Base-by-base conservation (phyloP, 2,113 vertebrate species). In the Lathamus discolor region DNA sequence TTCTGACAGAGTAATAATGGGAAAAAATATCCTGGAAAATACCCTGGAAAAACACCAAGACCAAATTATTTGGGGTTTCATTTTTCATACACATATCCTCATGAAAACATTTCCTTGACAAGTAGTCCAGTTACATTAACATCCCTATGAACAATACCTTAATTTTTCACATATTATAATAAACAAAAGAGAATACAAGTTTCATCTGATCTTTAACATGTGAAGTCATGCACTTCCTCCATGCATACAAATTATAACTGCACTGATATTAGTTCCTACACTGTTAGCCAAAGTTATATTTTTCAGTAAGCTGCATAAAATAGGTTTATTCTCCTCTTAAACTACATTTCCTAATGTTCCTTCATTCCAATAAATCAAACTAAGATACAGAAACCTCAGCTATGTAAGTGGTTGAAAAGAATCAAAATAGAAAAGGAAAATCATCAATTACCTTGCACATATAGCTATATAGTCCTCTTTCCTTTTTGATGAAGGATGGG, bases 381-480 rank as follows among this genome's bases (percentile, higher is more conserved):
- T 25, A 62, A 80, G 41, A 17, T 22, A 55, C 51, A 86, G 64
- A 97, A 93, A 90, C 59, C 39, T 57, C 14, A 88, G 4, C 3
- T 46, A 44, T 19, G 13, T 37, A 67, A 82, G 22, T 11, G 29
- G 77, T 17, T 43, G 70, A 87, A 27, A 48, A 94, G 22, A 29
- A 82, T 75, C 18, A 29, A n/a, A 72, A 31, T 2, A 84, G 73
- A 69, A 96, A 85, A 93, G 41, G 27, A 68, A 93, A 57, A 61
- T 70, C 2, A 0, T 62, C 72, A 74, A 78, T 92, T 98, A 98
- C 97, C 98, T 98, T 97, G 57, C 64, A 28, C 33, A 41, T 27
- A 64, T 33, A 95, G 86, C 81, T 93, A 74, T 17, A 52, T 4
- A 55, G 59, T 76, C 70, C 62, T 89, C 94, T 82, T 96, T 92